Evolutionary conservation across 2,797 vertebrate genomes (phyloP).

Genomic region (Poecile montanus): DNA sequence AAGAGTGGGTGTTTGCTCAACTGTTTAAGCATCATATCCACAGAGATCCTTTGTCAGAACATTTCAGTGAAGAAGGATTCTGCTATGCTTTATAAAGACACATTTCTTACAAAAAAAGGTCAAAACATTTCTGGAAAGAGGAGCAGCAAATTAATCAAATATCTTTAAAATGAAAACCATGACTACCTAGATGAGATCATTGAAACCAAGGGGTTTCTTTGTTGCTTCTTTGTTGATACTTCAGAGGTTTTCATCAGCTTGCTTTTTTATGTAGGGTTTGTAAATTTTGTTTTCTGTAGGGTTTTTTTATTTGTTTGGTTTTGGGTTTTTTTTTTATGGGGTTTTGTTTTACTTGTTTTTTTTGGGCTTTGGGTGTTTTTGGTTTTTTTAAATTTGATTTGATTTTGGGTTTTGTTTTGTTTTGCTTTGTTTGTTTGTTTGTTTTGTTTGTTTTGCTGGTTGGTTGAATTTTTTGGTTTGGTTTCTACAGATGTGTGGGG

Average conservation of each 20-base stretch:
- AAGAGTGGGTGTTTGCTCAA: not conserved
- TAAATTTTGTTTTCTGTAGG: not conserved
- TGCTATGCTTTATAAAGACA: not conserved
- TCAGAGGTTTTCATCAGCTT: not conserved
- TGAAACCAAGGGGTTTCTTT: not conserved
- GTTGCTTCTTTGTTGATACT: not conserved
- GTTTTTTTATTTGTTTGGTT: not conserved
- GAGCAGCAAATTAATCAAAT: not conserved
- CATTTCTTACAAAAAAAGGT: not conserved
- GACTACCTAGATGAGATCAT: not conserved
- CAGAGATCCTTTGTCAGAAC: not conserved
- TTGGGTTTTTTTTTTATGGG: not conserved
- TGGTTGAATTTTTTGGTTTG: not conserved
- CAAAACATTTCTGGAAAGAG: not conserved
- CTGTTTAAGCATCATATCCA: not conserved
- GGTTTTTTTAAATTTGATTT: not conserved
- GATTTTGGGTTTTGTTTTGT: not conserved
- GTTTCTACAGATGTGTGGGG: not conserved
- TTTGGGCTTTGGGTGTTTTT: not conserved
- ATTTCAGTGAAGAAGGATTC: not conserved
- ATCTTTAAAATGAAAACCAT: not conserved
- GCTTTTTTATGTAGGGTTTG: not conserved
- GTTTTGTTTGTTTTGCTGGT: not conserved
- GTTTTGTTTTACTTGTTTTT: not conserved
- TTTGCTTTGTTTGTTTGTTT: not conserved